Conservation (phyloP, 2,888 invertebrate species). For the Phengaris alcon region DNA sequence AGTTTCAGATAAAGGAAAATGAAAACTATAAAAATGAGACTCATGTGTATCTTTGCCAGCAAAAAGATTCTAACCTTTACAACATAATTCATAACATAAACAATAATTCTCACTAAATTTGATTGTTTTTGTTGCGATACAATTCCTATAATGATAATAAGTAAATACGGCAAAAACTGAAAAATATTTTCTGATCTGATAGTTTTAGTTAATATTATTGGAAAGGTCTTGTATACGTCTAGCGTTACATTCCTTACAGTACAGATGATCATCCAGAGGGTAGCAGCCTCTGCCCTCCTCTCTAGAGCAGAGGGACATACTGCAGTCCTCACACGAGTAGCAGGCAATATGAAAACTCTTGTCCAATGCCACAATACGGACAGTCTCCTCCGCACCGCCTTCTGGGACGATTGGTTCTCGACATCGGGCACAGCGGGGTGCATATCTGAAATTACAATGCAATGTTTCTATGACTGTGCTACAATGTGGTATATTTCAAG, state of each 20-base stretch:
- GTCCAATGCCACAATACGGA: slow-evolving; percentile 97
- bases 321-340: slow-evolving; percentile 98
- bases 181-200: not conserved
- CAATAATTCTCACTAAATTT: not conserved
- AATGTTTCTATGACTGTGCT: not conserved
- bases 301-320: slow-evolving; percentile 91
- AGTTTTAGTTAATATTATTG: slow-evolving; percentile 68
- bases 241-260: slow-evolving; percentile 97
- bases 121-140: not conserved
- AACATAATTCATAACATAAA: not conserved
- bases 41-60: not conserved
- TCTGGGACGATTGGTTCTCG: slow-evolving; percentile 97
- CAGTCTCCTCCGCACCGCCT: slow-evolving; percentile 96
- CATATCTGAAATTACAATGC: slow-evolving; percentile 79
- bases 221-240: slow-evolving; percentile 94
- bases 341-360: slow-evolving; percentile 97
- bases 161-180: not conserved
- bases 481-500: not conserved
- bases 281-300: slow-evolving; percentile 98
- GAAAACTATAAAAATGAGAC: not conserved
- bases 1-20: not conserved
- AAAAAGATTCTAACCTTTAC: not conserved
- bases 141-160: not conserved
- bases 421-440: slow-evolving; percentile 98
- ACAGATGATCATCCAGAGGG: slow-evolving; percentile 95